Percentiles rank a stretch among this genome's conserved stretches.
Conservation (phyloP, 2,797 vertebrate genomes). For the Oreortyx pictus region DNA sequence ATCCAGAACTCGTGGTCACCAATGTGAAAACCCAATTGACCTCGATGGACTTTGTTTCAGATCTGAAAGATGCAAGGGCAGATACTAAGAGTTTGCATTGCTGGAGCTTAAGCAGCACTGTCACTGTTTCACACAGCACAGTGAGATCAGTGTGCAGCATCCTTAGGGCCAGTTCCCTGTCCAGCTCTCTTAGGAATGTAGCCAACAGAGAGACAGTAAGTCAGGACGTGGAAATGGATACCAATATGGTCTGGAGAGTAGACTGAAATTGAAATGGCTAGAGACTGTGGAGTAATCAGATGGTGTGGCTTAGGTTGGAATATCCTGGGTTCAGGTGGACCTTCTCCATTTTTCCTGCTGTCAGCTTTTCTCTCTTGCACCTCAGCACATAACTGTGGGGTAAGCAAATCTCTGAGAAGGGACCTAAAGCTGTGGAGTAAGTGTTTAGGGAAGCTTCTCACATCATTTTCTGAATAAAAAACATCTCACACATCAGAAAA, state of each 20-base stretch:
- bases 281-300: neutral
- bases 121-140: neutral
- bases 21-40: constrained; percentile 22
- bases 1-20: neutral
- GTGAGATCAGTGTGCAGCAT: rapidly evolving
- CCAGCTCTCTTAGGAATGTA: neutral
- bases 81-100: neutral
- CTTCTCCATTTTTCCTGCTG: neutral
- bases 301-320: neutral
- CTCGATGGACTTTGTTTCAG: neutral
- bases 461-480: neutral
- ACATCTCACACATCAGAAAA: neutral
- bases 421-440: neutral
- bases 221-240: rapidly evolving
- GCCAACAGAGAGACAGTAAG: neutral
- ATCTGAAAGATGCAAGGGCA: neutral
- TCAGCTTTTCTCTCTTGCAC: neutral
- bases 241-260: neutral
- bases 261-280: neutral
- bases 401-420: neutral
- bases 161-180: neutral
- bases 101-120: neutral
- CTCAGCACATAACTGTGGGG: neutral
- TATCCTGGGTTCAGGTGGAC: neutral
- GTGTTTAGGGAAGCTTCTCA: neutral